Evolutionary conservation across 1,140 invertebrate genomes (phyloP), one percentile per base, ranked within the genome.

Genomic region (Scaptomyza montana): DNA sequence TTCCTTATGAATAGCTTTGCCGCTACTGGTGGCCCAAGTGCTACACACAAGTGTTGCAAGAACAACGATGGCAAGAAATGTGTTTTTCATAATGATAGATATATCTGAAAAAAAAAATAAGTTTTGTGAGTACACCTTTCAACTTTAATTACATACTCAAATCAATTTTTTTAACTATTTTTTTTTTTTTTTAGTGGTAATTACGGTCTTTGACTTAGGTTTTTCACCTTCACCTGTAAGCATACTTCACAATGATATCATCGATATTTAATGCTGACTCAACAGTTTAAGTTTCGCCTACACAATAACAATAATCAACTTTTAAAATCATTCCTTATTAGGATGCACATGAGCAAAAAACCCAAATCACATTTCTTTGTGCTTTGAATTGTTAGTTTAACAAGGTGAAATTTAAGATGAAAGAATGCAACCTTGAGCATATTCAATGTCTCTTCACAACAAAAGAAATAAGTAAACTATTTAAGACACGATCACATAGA

Each of bases 1-100:
- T n/a, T 93, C 93, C 46, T 93, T 92, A 1, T 89, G 49, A 13
- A 61, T 73, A 2, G 71, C 62, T 61, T 86, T 86, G 7, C 71
- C 77, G 28, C 64, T 56, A 8, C 63, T 65, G 33, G 67, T 78
- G 5, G 69, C 78, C 28, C 12, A 50, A n/a, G 64, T 56, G 61
- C 46, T 50, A 43, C 59, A 74, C 21, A 77, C n/a, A 0, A 77
- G 28, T 36, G 65, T 61, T 12, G 64, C 16, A 13, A 74, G 50
- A 19, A 59, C 41, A 39, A 45, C 9, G 8, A 69, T 46, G 2
- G 45, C 25, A 47, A 64, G 39, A 19, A 57, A 8, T 43, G 45
- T 55, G 41, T 12, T 16, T 8, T 50, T 46, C 74, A 77, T 77
- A 8, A 21, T 67, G 46, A 33, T n/a, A 13, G 6, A 33, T n/a